Evolutionary conservation across 2,888 invertebrate species (phyloP), one percentile per base, ranked within the genome.

Genomic region (Uropetala carovei): DNA sequence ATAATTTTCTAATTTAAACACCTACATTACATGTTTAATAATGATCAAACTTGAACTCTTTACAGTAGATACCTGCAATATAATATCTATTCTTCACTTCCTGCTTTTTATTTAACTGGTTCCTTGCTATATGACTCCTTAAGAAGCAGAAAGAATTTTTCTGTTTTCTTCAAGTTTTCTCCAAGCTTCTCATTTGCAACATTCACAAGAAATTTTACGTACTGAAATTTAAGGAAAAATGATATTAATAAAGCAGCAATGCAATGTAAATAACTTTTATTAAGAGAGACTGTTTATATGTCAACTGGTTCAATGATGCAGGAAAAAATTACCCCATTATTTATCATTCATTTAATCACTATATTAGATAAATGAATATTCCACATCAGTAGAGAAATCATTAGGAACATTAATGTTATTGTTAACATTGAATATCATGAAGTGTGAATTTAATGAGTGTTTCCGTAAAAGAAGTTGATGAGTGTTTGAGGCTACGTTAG

Each of bases 101-200:
- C 43, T 43, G 43, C 43, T 43, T 43, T 22, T 75, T 27, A 75
- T 75, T 75, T 75, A 13, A 75, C 11, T 22, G 4, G 9, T 75
- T 75, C 18, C 4, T 9, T 75, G 18, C 22, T 22, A 75, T 27
- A 75, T 13, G 27, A 75, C 16, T 64, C 68, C 18, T 75, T 83
- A 16, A 93, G 83, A 59, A 89, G 82, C 14, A 58, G 14, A n/a
- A 92, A 92, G 92, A 93, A 93, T 82, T 92, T 93, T 43, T 93
- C 91, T 30, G 93, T 93, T 92, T 93, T 92, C 58, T 93, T 93
- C 58, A 93, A 92, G 91, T 94, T 94, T 92, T 94, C 93, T 27
- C 92, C 92, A 92, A 94, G 92, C 92, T 94, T 94, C 75, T 93
- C 93, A 93, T 95, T 95, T 13, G 94, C 94, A 92, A 94, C 94